Evolutionary conservation across 2,797 vertebrate genomes (phyloP).

Genomic region (Centroberyx gerrardi): DNA sequence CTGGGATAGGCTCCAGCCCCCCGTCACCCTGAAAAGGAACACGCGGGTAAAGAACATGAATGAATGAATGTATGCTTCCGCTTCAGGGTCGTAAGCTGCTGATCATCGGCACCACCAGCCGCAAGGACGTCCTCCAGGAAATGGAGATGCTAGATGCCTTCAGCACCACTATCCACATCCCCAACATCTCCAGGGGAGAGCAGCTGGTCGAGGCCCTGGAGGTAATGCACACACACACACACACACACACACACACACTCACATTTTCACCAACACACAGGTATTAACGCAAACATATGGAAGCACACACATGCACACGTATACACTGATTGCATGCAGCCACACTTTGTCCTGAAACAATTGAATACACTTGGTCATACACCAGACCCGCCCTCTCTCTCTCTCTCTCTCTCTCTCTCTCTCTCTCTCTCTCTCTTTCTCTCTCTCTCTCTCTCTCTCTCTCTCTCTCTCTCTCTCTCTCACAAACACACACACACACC

Average conservation of each 20-base stretch:
- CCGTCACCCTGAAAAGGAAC: neutral
- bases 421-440: no score
- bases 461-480: no score
- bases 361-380: no score
- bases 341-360: neutral
- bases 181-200: conserved; percentile 92
- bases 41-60: neutral
- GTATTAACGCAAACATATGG: neutral
- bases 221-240: conserved; percentile 68
- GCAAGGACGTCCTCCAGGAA: conserved; percentile 95
- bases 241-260: neutral
- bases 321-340: neutral
- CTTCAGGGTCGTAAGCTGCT: conserved; percentile 94
- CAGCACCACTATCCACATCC: conserved; percentile 94
- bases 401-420: neutral
- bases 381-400: no score
- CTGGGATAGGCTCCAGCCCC: no score
- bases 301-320: neutral
- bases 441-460: no score
- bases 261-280: neutral
- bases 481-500: no score
- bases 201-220: conserved; percentile 94
- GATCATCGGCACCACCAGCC: conserved; percentile 96
- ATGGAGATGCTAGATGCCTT: conserved; percentile 98
- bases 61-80: conserved; percentile 7